These are phyloP conservation scores for Drosophila nr. fundita DNA, from an alignment of 2,888 invertebrate species.

Conservation along the genomic window DNA sequence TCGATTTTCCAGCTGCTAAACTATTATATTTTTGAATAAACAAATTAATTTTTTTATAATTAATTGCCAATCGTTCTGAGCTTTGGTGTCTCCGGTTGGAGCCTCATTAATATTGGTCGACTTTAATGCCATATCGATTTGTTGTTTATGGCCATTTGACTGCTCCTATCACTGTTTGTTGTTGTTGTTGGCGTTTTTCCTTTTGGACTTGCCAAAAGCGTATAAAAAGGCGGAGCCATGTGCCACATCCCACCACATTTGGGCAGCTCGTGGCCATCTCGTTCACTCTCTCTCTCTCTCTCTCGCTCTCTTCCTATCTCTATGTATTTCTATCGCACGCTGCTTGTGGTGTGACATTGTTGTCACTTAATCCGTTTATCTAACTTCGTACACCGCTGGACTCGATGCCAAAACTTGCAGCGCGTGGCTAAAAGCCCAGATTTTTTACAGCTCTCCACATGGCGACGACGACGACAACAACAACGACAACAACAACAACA, in stretches of 20 bases:
- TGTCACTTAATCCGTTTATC: slow-evolving; percentile 85
- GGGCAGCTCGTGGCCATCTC: background rate
- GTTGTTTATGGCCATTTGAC: slow-evolving; percentile 50
- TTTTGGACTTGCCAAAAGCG: slow-evolving; percentile 29
- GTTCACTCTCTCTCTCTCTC: slow-evolving; percentile 2
- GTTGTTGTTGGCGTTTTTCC: slow-evolving; percentile 29
- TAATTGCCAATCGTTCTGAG: slow-evolving; percentile 18
- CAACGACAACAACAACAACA: slow-evolving; percentile 11
- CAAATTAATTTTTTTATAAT: slow-evolving; percentile 14
- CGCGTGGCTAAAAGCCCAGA: slow-evolving; percentile 67
- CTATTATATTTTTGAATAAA: slow-evolving; percentile 8
- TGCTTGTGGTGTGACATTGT: slow-evolving; percentile 68
- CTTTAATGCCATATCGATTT: slow-evolving; percentile 72
- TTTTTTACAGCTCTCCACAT: slow-evolving; percentile 44
- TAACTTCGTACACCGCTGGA: slow-evolving; percentile 85
- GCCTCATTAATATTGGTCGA: slow-evolving; percentile 55
- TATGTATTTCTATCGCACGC: slow-evolving; percentile 7
- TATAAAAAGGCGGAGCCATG: slow-evolving; percentile 42
- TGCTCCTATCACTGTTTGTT: slow-evolving; percentile 25
- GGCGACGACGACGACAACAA: slow-evolving; percentile 11
- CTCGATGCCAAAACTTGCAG: slow-evolving; percentile 76
- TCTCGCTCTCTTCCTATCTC: background rate
- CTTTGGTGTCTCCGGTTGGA: background rate
- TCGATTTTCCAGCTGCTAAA: background rate
- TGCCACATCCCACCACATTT: slow-evolving; percentile 21